phyloP scores from a whole-genome alignment of 2,113 vertebrate genomes.

The Nibea coibor region DNA sequence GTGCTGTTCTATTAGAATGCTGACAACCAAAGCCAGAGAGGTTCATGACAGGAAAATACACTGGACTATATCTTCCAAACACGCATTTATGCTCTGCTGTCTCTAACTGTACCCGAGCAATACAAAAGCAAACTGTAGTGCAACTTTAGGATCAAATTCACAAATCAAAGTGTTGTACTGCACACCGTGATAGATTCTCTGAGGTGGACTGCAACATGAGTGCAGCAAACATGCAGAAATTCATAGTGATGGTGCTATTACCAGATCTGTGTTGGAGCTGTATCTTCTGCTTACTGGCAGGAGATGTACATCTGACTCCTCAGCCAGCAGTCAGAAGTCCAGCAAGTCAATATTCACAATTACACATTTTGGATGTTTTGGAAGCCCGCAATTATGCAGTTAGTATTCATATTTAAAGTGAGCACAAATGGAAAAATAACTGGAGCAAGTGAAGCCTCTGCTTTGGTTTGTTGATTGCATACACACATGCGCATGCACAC shows the following conservation, averaged over 20 bases:
- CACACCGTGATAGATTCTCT: neutral
- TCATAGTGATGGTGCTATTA: neutral
- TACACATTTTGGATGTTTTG: neutral
- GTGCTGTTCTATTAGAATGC: constrained; percentile 13
- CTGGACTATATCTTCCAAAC: constrained; percentile 4
- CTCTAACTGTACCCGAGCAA: neutral
- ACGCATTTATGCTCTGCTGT: constrained; percentile 1
- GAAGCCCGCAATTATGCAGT: neutral
- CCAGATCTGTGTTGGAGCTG: too few species aligned
- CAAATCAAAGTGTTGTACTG: constrained; percentile 15
- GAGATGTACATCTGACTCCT: constrained; percentile 8
- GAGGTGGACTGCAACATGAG: neutral
- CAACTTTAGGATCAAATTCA: neutral
- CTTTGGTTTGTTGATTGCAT: constrained; percentile 20
- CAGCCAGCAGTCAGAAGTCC: neutral
- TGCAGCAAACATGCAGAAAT: neutral
- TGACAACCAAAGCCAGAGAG: constrained; percentile 9
- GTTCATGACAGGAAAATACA: neutral
- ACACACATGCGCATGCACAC: neutral
- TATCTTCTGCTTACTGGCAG: too few species aligned
- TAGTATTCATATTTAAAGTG: constrained; percentile 17
- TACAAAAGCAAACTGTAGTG: neutral
- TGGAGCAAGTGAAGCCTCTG: neutral
- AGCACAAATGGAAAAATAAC: constrained; percentile 24
- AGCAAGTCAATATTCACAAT: neutral